Evolutionary conservation across 2,888 invertebrate species (phyloP).

Genomic region (Bombylius major): DNA sequence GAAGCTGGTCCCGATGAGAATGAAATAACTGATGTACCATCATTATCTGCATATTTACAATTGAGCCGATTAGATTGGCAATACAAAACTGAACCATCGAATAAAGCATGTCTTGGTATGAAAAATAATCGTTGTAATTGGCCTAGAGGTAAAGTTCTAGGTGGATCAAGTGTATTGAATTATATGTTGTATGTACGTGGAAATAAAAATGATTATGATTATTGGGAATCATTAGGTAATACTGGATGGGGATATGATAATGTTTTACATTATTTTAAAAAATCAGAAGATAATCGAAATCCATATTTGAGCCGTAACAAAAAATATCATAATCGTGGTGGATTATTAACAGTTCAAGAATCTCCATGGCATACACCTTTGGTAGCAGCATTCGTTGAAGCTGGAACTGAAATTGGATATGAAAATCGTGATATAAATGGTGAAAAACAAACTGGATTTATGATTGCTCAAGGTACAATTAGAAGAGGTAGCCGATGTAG

Average conservation of each 20-base stretch:
- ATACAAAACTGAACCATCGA: conserved; percentile 76
- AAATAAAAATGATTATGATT: conserved; percentile 70
- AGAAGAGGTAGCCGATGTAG: conserved; percentile 69
- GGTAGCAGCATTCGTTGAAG: conserved; percentile 70
- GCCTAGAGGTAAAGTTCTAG: conserved; percentile 81
- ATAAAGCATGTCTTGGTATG: conserved; percentile 70
- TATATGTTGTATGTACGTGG: conserved; percentile 87
- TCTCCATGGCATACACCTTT: conserved; percentile 74
- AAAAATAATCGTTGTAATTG: conserved; percentile 71
- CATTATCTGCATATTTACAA: conserved; percentile 75
- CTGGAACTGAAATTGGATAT: conserved; percentile 71
- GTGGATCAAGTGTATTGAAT: conserved; percentile 76
- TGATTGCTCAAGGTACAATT: conserved; percentile 72
- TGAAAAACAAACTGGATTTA: conserved; percentile 63
- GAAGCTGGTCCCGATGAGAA: conserved; percentile 83
- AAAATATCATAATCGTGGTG: conserved; percentile 57
- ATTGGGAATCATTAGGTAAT: conserved; percentile 78
- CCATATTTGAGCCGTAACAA: conserved; percentile 60
- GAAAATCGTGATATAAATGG: conserved; percentile 74
- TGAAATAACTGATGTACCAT: conserved; percentile 78
- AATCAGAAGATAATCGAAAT: conserved; percentile 79
- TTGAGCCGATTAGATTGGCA: conserved; percentile 78
- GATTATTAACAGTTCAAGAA: conserved; percentile 67
- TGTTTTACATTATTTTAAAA: conserved; percentile 77
- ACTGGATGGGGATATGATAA: conserved; percentile 79